Conservation (phyloP, 2,797 vertebrate genomes). For the Schizopygopsis pylzovi region DNA sequence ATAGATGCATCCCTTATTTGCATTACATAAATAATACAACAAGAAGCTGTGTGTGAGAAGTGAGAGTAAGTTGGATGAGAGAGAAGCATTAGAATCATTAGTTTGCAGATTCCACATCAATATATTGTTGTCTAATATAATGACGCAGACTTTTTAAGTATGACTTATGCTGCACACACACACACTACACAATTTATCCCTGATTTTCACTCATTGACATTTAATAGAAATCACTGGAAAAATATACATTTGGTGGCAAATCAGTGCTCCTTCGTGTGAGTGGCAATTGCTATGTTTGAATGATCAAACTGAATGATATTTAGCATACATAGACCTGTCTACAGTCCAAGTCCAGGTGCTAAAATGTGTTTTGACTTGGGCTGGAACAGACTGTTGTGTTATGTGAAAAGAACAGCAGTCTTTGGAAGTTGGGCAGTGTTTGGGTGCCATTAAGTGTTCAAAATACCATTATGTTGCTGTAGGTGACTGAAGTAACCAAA, state of each 20-base stretch:
- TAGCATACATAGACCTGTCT: not conserved
- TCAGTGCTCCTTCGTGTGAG: not conserved
- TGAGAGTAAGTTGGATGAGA: not conserved
- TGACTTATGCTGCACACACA: not conserved
- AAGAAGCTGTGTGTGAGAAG: not conserved
- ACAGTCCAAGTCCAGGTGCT: not conserved
- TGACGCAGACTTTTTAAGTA: not conserved
- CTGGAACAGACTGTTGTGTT: too few species aligned
- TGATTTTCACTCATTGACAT: not conserved
- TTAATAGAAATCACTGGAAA: not conserved
- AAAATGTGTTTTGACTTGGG: not conserved
- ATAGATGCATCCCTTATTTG: not conserved
- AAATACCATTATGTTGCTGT: not conserved
- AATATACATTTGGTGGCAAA: not conserved
- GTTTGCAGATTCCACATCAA: not conserved
- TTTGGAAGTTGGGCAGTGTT: not conserved
- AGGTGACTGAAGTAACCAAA: slow-evolving; percentile 23
- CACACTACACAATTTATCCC: not conserved
- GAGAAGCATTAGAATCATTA: not conserved
- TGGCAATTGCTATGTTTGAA: not conserved
- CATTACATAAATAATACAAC: not conserved
- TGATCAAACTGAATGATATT: slow-evolving; percentile 2
- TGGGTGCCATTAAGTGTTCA: not conserved
- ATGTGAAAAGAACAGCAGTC: not conserved
- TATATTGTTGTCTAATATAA: not conserved